Evolutionary conservation across 2,888 invertebrate genomes (phyloP).

Genomic region (Lycaena phlaeas): DNA sequence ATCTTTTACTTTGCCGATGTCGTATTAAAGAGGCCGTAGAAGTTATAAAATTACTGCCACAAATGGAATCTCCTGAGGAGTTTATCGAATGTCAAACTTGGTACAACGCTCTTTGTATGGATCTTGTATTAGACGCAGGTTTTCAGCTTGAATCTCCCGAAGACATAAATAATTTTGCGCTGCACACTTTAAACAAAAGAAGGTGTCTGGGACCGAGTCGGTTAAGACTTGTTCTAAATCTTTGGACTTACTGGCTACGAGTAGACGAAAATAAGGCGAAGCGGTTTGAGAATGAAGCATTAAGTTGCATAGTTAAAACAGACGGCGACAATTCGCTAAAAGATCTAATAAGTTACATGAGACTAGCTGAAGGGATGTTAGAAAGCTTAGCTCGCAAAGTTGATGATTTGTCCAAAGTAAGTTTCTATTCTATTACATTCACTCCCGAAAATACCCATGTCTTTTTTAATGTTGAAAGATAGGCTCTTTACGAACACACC

Average conservation of each 20-base stretch:
- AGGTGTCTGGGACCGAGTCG: constrained; percentile 33
- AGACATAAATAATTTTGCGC: constrained; percentile 53
- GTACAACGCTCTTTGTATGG: constrained; percentile 74
- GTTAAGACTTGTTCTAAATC: constrained; percentile 42
- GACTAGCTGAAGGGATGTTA: constrained; percentile 59
- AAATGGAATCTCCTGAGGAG: constrained; percentile 29
- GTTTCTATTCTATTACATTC: not conserved
- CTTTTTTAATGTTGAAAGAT: too few species aligned
- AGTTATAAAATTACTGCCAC: constrained; percentile 43
- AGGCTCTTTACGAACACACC: too few species aligned
- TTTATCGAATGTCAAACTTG: constrained; percentile 50
- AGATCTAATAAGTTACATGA: constrained; percentile 43
- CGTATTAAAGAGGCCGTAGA: constrained; percentile 65
- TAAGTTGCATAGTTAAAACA: constrained; percentile 36
- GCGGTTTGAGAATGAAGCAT: constrained; percentile 51
- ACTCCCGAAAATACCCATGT: too few species aligned
- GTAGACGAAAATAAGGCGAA: constrained; percentile 45
- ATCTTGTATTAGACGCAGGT: constrained; percentile 71
- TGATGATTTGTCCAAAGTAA: constrained; percentile 54
- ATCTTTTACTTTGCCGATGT: constrained; percentile 48
- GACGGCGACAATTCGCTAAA: constrained; percentile 39
- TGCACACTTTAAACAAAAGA: constrained; percentile 36
- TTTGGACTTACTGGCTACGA: constrained; percentile 62
- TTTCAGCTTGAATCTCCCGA: constrained; percentile 63
- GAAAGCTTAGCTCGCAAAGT: constrained; percentile 60